Evolutionary conservation across 2,113 vertebrate genomes (phyloP).

Genomic region (Erythrolamprus reginae): DNA sequence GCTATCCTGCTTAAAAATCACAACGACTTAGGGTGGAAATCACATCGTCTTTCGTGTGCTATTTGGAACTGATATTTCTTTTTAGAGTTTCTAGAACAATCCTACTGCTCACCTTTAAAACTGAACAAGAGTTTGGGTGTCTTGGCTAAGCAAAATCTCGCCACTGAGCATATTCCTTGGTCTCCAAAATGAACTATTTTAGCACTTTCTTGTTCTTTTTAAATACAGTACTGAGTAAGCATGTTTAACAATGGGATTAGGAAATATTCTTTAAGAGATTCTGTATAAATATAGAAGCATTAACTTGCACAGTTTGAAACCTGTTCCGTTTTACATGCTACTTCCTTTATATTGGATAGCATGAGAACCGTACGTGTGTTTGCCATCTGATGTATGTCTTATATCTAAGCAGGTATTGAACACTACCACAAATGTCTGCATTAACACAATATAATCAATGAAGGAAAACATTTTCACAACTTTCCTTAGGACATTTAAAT

Average conservation of each 20-base stretch:
- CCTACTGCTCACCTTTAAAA: background rate
- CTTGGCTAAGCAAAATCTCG: background rate
- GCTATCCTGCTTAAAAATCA: background rate
- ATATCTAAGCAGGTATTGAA: background rate
- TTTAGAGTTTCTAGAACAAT: background rate
- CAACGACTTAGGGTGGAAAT: background rate
- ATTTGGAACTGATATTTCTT: background rate
- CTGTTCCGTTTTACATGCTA: background rate
- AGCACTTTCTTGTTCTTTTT: background rate
- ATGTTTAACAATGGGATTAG: background rate
- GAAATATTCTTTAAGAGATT: background rate
- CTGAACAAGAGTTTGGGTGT: background rate
- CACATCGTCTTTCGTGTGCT: background rate
- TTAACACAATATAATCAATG: background rate
- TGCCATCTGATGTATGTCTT: background rate
- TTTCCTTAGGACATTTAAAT: background rate
- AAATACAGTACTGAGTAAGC: background rate
- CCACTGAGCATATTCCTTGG: background rate
- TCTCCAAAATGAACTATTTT: background rate
- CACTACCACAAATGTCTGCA: background rate
- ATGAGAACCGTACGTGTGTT: background rate
- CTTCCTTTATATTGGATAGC: background rate
- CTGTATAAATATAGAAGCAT: background rate
- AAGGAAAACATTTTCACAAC: background rate
- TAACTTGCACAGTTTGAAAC: background rate